These are phyloP conservation scores for Pelodiscus sinensis DNA, from an alignment of 2,113 vertebrate species.

Conservation along the genomic window DNA sequence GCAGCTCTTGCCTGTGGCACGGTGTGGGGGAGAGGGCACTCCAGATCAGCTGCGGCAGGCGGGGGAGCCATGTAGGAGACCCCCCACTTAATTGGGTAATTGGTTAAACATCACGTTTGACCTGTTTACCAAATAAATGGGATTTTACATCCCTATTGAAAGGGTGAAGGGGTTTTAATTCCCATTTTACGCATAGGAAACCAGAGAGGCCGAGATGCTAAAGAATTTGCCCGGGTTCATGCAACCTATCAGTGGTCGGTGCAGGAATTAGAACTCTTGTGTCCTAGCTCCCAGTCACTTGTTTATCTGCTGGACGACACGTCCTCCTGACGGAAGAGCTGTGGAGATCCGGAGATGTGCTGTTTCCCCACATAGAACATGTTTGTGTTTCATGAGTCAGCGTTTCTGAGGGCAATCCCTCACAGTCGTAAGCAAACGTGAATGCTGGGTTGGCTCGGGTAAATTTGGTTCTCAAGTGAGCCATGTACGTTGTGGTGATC, in stretches of 20 bases:
- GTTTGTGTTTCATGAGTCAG: constrained; percentile 72
- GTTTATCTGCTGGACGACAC: not conserved
- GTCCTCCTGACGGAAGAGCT: constrained; percentile 18
- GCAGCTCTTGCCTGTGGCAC: no score
- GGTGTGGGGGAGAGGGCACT: no score
- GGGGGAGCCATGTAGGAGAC: no score
- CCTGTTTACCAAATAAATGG: no score
- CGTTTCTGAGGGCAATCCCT: constrained; percentile 58
- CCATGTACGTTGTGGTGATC: constrained; percentile 61
- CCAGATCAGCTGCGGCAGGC: no score
- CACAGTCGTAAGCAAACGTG: constrained; percentile 62
- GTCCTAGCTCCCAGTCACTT: not conserved
- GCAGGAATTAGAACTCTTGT: constrained; percentile 16
- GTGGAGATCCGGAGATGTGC: constrained; percentile 49
- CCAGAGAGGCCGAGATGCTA: constrained; percentile 7
- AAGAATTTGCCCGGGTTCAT: not conserved
- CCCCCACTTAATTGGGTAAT: no score
- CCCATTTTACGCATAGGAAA: constrained; percentile 25
- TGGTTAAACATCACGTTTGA: no score
- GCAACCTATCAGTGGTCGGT: constrained; percentile 13
- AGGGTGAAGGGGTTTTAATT: not conserved
- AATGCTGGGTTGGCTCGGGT: constrained; percentile 63
- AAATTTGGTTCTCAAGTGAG: constrained; percentile 72
- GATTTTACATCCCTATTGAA: no score
- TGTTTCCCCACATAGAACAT: constrained; percentile 39